Evolutionary conservation across 2,888 invertebrate species (phyloP).

Genomic region (Quadroppia sp.): DNA sequence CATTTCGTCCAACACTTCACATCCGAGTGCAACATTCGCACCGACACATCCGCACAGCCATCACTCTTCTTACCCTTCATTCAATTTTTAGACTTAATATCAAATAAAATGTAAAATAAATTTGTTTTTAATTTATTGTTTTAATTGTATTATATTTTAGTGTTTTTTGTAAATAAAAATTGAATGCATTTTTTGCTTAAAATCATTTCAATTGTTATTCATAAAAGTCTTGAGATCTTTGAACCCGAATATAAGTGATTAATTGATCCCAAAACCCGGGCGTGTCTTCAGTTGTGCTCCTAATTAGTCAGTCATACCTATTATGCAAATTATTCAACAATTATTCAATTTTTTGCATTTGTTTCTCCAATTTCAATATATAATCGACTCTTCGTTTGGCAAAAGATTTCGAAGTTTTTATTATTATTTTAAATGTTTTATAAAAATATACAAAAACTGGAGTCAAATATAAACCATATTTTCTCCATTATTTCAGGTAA

Average conservation of each 20-base stretch:
- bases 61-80: conserved; percentile 17
- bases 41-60: conserved; percentile 6
- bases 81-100: conserved; percentile 13
- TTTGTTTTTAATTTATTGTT: background rate
- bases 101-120: background rate
- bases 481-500: background rate
- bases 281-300: background rate
- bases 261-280: background rate
- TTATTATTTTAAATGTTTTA: background rate
- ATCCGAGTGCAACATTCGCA: background rate
- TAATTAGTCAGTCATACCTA: background rate
- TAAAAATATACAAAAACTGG: no score
- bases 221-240: background rate
- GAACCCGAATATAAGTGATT: background rate
- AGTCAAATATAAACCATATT: no score
- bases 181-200: background rate
- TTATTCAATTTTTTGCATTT: background rate
- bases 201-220: background rate
- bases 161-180: background rate
- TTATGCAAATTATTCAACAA: background rate
- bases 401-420: no score
- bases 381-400: background rate
- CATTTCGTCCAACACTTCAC: background rate
- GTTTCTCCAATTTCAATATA: background rate
- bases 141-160: background rate